phyloP scores from a whole-genome alignment of 2,797 vertebrate species.

The Hozukius guyotensis region DNA sequence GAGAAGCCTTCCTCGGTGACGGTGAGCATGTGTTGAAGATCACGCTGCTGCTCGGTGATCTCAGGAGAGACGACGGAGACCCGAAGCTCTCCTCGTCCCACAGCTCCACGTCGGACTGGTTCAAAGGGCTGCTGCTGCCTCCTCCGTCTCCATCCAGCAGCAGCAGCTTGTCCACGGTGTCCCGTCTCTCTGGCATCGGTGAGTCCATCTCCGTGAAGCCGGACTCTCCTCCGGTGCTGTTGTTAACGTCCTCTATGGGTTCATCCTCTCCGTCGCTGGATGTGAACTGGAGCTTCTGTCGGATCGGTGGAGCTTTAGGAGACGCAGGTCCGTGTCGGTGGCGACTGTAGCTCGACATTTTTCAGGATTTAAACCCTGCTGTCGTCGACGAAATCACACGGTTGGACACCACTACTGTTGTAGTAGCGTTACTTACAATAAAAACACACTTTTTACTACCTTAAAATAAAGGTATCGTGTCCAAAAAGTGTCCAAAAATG shows the following conservation, averaged over 20 bases:
- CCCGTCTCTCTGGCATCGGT: constrained; percentile 81
- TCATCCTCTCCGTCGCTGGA: constrained; percentile 91
- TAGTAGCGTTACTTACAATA: background rate
- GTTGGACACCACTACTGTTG: background rate
- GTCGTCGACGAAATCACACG: constrained; percentile 50
- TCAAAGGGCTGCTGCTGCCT: constrained; percentile 73
- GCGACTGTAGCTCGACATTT: constrained; percentile 69
- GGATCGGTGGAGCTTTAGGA: constrained; percentile 77
- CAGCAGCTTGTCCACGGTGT: constrained; percentile 44
- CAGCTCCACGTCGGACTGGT: constrained; percentile 82
- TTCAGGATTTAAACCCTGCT: constrained; percentile 61
- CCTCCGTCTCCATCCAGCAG: constrained; percentile 12
- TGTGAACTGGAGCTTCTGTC: constrained; percentile 90
- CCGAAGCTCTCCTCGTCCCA: constrained; percentile 92
- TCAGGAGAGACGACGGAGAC: constrained; percentile 86
- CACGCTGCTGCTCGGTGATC: constrained; percentile 76
- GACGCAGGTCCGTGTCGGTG: constrained; percentile 67
- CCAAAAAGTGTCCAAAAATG: background rate
- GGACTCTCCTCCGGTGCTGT: constrained; percentile 94
- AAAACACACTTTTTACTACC: constrained; percentile 1
- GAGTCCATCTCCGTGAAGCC: constrained; percentile 95
- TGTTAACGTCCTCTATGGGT: constrained; percentile 88
- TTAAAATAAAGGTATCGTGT: constrained; percentile 20
- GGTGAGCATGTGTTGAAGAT: constrained; percentile 83
- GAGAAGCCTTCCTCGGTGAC: constrained; percentile 82